Evolutionary conservation across 2,113 vertebrate genomes (phyloP), one percentile per base, ranked within the genome.

Genomic region (Cinclus mexicanus): DNA sequence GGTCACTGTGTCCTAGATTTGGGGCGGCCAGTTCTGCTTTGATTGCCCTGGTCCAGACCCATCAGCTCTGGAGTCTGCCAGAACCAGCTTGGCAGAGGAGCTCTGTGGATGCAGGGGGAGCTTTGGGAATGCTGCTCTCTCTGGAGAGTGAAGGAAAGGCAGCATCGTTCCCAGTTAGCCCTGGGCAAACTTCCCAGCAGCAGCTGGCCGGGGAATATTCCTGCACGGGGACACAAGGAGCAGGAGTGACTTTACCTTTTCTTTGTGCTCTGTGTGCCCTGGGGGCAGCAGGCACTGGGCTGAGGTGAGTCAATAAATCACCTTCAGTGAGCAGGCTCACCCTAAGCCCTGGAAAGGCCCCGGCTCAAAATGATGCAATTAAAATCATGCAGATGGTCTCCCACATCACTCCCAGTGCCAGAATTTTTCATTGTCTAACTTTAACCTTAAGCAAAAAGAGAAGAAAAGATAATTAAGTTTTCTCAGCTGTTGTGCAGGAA

Each of bases 391-490:
- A 86, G 69, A 94, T 68, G 22, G 2, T 35, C 55, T 85, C 67
- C 63, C 63, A 10, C 23, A 1, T 69, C 42, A 37, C 63, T 83
- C 33, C 65, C 9, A 22, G 71, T 3, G 56, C 75, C 4, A 47
- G 63, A 13, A 44, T 93, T 81, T 89, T 92, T 94, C 83, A 76
- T 33, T 81, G 83, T 75, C 68, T 90, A 22, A 22, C 83, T 42
- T 50, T 39, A 42, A 91, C 88, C 77, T 80, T 41, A 37, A 94
- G 80, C 44, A 39, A 60, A 60, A 67, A 19, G 20, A 17, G 20
- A 92, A 84, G 90, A 37, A 20, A 55, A 86, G 60, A 47, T 84
- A 91, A 96, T 95, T 37, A 72, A 60, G 39, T 93, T 95, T 95
- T 60, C 74, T 82, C 57, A 14, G 69, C 83, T 78, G 53, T 42